Evolutionary conservation across 2,888 invertebrate species (phyloP).

Genomic region (Dynastes tityus): DNA sequence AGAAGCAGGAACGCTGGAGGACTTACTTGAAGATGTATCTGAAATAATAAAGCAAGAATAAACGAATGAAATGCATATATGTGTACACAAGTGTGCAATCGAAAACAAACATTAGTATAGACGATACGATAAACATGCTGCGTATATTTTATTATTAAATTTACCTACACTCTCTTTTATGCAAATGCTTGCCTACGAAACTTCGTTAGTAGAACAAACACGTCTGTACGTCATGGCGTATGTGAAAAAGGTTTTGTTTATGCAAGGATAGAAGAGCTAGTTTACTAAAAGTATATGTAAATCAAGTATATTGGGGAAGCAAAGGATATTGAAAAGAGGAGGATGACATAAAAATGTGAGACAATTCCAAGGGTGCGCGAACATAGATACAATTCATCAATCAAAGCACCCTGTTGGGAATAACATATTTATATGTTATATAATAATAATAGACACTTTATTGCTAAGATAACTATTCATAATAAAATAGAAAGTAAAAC

Average conservation of each 20-base stretch:
- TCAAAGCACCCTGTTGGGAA: too few relatives aligned
- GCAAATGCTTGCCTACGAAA: not conserved
- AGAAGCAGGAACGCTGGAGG: not conserved
- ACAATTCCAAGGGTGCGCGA: too few relatives aligned
- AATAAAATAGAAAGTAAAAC: too few relatives aligned
- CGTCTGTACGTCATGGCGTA: not conserved
- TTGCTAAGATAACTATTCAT: too few relatives aligned
- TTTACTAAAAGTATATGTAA: too few relatives aligned
- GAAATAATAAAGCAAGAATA: constrained; percentile 5
- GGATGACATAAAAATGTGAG: too few relatives aligned
- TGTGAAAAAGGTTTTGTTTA: not conserved
- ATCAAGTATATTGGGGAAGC: too few relatives aligned
- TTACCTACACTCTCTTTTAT: not conserved
- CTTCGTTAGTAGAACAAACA: constrained; percentile 8
- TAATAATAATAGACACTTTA: too few relatives aligned
- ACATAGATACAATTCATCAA: too few relatives aligned
- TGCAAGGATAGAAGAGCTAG: not conserved
- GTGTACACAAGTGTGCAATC: not conserved
- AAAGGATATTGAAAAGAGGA: too few relatives aligned
- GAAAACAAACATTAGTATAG: not conserved
- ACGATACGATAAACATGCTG: not conserved
- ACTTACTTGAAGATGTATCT: constrained; percentile 7
- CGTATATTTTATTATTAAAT: constrained; percentile 16
- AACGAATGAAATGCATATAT: not conserved
- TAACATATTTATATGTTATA: too few relatives aligned